Conservation (phyloP, 1,140 invertebrate genomes). For the Tyrophagus putrescentiae region DNA sequence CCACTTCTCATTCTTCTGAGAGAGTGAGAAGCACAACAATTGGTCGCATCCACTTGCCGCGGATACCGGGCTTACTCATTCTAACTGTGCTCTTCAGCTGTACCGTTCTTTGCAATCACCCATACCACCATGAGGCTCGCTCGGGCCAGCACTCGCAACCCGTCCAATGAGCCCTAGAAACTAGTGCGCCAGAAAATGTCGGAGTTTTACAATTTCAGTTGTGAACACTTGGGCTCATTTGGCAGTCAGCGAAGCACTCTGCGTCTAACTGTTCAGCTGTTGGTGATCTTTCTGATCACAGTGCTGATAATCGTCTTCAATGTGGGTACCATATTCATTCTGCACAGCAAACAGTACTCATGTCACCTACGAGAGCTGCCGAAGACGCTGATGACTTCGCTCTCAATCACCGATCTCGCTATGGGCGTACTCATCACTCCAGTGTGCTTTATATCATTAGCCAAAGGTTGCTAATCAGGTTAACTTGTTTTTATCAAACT, state of each 20-base stretch:
- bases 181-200: too few species aligned
- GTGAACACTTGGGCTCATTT: background rate
- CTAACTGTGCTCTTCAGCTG: too few species aligned
- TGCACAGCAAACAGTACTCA: conserved; percentile 17
- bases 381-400: conserved; percentile 17
- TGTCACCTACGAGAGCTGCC: conserved; percentile 17
- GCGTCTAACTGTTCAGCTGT: background rate
- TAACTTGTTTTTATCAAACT: too few species aligned
- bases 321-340: conserved; percentile 4
- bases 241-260: background rate
- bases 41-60: too few species aligned
- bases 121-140: too few species aligned
- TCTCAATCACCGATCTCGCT: conserved; percentile 16
- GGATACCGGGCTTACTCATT: too few species aligned
- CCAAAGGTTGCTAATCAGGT: too few species aligned
- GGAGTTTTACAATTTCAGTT: conserved; percentile 2
- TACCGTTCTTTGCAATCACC: too few species aligned
- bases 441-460: background rate
- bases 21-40: too few species aligned
- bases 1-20: too few species aligned
- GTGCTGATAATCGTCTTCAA: conserved; percentile 16
- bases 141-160: too few species aligned
- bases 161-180: too few species aligned
- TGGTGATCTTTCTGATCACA: conserved; percentile 4
- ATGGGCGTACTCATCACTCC: conserved; percentile 15